phyloP scores from a whole-genome alignment of 2,888 invertebrate genomes.

The Rotaria macrura region DNA sequence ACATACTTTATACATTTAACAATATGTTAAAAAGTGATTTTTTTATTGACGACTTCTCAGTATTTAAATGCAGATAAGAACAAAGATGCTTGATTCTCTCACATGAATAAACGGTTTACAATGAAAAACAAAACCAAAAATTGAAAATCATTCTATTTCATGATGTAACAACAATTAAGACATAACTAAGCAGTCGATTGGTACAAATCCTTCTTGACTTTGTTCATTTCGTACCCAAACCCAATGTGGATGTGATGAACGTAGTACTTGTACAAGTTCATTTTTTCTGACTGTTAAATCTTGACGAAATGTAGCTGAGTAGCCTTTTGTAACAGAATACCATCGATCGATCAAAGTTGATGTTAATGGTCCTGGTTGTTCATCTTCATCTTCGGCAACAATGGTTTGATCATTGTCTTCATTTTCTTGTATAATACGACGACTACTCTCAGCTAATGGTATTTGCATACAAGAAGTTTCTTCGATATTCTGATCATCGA shows the following conservation, averaged over 20 bases:
- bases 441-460: constrained; percentile 1
- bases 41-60: no score
- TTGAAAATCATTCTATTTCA: no score
- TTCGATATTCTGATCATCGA: neutral
- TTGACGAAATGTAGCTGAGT: constrained; percentile 5
- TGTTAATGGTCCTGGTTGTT: neutral
- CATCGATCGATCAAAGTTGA: neutral
- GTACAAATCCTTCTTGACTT: neutral
- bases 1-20: no score
- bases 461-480: neutral
- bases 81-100: no score
- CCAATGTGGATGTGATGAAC: constrained; percentile 18
- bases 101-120: no score
- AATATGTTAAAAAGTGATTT: no score
- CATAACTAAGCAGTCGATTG: neutral
- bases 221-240: neutral
- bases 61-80: no score
- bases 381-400: neutral
- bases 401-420: neutral
- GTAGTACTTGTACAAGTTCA: neutral
- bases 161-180: neutral
- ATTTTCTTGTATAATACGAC: neutral
- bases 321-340: neutral
- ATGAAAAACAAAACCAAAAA: no score
- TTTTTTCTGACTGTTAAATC: constrained; percentile 5